Conservation (phyloP, 2,888 invertebrate species). For the Clusia tigrina region DNA sequence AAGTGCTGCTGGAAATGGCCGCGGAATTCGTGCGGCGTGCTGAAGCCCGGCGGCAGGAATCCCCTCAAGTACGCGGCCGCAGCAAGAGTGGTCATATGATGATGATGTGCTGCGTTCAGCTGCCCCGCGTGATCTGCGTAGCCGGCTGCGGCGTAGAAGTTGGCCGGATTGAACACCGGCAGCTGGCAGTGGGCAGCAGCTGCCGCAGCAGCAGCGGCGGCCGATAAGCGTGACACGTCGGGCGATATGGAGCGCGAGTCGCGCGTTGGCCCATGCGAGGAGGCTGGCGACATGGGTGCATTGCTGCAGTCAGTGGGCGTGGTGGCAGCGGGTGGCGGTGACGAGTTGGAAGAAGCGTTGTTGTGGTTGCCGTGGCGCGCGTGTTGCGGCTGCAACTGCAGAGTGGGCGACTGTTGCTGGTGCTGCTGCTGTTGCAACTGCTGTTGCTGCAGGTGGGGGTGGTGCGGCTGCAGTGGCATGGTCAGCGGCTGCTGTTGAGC, state of each 20-base stretch:
- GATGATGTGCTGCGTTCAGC: conserved; percentile 62
- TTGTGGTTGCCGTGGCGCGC: conserved; percentile 38
- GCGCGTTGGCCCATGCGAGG: conserved; percentile 42
- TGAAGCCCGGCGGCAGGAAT: conserved; percentile 63
- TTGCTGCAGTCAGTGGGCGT: conserved; percentile 41
- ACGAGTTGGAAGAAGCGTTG: conserved; percentile 17
- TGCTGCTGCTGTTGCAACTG: conserved; percentile 34
- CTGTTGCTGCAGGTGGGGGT: conserved; percentile 35
- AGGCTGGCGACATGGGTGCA: conserved; percentile 50
- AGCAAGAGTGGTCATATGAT: conserved; percentile 63
- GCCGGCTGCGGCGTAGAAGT: conserved; percentile 64
- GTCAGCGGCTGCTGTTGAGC: conserved; percentile 35
- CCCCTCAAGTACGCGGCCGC: conserved; percentile 63
- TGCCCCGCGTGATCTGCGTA: conserved; percentile 61
- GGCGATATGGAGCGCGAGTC: conserved; percentile 59
- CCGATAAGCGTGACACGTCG: conserved; percentile 55
- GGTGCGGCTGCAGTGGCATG: conserved; percentile 27
- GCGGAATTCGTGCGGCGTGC: conserved; percentile 62
- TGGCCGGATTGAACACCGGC: conserved; percentile 64
- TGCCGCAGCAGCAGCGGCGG: conserved; percentile 59
- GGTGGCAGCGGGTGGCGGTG: conserved; percentile 37
- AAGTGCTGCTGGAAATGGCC: conserved; percentile 64
- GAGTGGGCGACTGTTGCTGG: conserved; percentile 15
- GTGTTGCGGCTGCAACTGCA: conserved; percentile 30
- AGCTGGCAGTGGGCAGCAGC: conserved; percentile 63